Conservation (phyloP, 2,888 invertebrate genomes). For the Thyatira batis region DNA sequence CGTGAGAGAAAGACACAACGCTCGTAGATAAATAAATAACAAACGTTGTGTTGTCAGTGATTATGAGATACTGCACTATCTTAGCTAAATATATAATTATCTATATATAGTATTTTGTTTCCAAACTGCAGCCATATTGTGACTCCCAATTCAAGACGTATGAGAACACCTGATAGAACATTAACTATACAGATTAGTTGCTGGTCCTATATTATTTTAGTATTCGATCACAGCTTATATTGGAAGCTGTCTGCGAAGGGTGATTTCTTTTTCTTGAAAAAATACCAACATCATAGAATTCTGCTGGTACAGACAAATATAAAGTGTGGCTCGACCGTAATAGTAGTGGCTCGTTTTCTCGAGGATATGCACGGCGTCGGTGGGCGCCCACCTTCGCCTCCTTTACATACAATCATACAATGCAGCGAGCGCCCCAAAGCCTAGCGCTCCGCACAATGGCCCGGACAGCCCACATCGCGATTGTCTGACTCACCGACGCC, state of each 20-base stretch:
- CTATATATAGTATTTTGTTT: no score
- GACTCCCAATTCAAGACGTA: no score
- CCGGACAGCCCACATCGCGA: constrained; percentile 71
- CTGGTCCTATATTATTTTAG: no score
- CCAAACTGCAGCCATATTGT: not conserved
- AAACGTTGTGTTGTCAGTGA: constrained; percentile 7
- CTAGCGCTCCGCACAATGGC: constrained; percentile 49
- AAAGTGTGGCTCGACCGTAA: constrained; percentile 22
- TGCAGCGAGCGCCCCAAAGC: constrained; percentile 45
- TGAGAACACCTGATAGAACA: no score
- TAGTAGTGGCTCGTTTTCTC: constrained; percentile 51
- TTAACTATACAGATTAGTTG: no score
- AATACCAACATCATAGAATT: not conserved
- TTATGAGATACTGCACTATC: not conserved
- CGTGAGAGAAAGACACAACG: constrained; percentile 49
- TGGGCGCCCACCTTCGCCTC: constrained; percentile 71
- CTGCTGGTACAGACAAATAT: constrained; percentile 22
- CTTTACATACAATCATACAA: constrained; percentile 78
- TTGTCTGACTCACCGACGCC: constrained; percentile 67
- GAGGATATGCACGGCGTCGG: constrained; percentile 52
- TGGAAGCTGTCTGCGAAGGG: no score
- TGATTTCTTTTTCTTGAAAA: not conserved
- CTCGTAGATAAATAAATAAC: constrained; percentile 40
- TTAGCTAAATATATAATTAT: not conserved
- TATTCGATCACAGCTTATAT: no score